Evolutionary conservation across 2,113 vertebrate species (phyloP).

Genomic region (Pagrus major): DNA sequence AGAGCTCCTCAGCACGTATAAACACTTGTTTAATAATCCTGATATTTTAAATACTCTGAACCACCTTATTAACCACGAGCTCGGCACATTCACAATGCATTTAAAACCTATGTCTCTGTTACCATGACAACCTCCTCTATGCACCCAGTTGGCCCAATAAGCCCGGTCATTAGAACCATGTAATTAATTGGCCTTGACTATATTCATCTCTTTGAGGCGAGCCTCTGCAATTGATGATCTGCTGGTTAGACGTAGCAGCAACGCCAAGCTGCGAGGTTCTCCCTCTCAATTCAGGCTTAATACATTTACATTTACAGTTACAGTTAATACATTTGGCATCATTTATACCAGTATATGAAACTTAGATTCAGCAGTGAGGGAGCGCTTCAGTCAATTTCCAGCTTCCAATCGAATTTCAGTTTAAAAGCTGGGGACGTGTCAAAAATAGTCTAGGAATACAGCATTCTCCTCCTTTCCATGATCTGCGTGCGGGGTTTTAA

Average conservation of each 20-base stretch:
- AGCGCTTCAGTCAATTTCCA: conserved; percentile 16
- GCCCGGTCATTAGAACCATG: conserved; percentile 80
- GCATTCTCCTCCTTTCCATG: too few species aligned
- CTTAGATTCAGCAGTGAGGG: conserved; percentile 24
- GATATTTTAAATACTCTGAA: conserved; percentile 65
- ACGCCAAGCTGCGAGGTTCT: conserved; percentile 25
- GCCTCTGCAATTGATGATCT: conserved; percentile 61
- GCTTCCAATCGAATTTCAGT: background rate
- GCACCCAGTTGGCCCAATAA: conserved; percentile 69
- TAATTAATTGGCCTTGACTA: conserved; percentile 84
- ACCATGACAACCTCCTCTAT: conserved; percentile 75
- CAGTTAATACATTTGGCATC: conserved; percentile 2
- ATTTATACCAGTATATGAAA: conserved; percentile 4
- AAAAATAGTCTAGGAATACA: too few species aligned
- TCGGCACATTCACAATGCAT: conserved; percentile 66
- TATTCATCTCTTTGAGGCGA: conserved; percentile 66
- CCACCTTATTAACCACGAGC: conserved; percentile 56
- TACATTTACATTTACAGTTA: too few species aligned
- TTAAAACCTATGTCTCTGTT: conserved; percentile 71
- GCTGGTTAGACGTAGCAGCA: conserved; percentile 62
- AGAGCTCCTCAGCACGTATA: conserved; percentile 44
- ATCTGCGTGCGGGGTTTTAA: too few species aligned
- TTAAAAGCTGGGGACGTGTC: background rate
- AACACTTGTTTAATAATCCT: conserved; percentile 73
- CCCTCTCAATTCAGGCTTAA: background rate